phyloP scores from a whole-genome alignment of 2,797 vertebrate species.

The Hyperoplus lanceolatus region DNA sequence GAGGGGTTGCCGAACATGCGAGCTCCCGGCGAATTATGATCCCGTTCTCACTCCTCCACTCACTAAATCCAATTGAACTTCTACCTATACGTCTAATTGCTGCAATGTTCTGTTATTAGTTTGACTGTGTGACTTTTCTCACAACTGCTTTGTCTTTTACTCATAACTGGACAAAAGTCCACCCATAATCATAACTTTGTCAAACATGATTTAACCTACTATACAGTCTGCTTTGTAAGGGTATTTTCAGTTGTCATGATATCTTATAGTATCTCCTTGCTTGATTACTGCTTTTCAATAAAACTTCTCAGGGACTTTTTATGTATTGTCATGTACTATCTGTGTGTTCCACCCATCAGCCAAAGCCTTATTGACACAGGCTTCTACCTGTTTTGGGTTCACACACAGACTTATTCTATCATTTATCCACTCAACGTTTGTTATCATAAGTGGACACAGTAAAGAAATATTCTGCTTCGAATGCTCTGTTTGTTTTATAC shows the following conservation, averaged over 20 bases:
- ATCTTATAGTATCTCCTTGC: not conserved
- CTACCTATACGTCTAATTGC: no score
- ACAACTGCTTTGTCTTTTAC: slow-evolving; percentile 3
- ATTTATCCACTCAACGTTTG: not conserved
- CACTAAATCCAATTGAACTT: no score
- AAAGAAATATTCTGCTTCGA: not conserved
- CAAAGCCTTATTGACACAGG: slow-evolving; percentile 6
- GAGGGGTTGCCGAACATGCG: no score
- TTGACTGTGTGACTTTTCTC: no score
- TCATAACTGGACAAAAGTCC: not conserved
- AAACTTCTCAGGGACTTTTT: slow-evolving; percentile 1
- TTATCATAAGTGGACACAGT: not conserved
- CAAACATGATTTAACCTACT: not conserved
- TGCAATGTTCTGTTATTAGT: no score
- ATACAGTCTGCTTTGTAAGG: not conserved
- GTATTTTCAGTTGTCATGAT: slow-evolving; percentile 3
- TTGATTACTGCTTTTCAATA: slow-evolving; percentile 1
- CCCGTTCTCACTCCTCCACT: no score
- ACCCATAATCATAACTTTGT: not conserved
- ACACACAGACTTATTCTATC: not conserved
- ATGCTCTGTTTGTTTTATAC: slow-evolving; percentile 10
- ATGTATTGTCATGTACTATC: not conserved
- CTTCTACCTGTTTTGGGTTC: not conserved
- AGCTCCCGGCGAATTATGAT: no score
- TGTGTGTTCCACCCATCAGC: not conserved